A percentile compares a stretch with the other conserved stretches of the same genome.
phyloP scores from a whole-genome alignment of 2,888 invertebrate genomes.

The Andrena minutula region DNA sequence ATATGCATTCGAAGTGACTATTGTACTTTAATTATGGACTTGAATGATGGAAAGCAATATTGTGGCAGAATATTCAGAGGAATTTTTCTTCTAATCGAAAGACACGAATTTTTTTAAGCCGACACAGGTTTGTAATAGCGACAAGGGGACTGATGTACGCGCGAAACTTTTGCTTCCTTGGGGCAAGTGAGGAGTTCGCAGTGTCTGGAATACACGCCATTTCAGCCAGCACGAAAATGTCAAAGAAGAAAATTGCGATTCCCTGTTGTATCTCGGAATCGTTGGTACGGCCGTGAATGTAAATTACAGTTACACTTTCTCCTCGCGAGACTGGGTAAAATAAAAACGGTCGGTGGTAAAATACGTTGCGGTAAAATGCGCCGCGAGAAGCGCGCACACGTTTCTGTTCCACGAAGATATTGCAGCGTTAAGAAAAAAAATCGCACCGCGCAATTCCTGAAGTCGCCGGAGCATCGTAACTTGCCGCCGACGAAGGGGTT shows the following conservation, averaged over 20 bases:
- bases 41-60: too few relatives aligned
- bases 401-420: neutral
- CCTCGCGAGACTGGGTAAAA: neutral
- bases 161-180: neutral
- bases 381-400: neutral
- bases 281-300: neutral
- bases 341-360: conserved; percentile 15
- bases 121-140: neutral
- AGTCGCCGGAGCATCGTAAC: conserved; percentile 8
- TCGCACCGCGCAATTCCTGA: neutral
- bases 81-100: neutral
- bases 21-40: too few relatives aligned
- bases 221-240: neutral
- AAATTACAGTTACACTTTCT: conserved; percentile 23
- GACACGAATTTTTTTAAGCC: neutral
- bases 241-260: conserved; percentile 3
- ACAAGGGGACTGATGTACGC: neutral
- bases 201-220: neutral
- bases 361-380: neutral
- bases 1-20: too few relatives aligned
- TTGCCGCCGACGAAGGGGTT: neutral
- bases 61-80: neutral
- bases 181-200: neutral
- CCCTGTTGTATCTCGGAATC: neutral
- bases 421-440: neutral